Evolutionary conservation across 2,797 vertebrate genomes (phyloP), one percentile per base, ranked within the genome.

Genomic region (Karalla daura): DNA sequence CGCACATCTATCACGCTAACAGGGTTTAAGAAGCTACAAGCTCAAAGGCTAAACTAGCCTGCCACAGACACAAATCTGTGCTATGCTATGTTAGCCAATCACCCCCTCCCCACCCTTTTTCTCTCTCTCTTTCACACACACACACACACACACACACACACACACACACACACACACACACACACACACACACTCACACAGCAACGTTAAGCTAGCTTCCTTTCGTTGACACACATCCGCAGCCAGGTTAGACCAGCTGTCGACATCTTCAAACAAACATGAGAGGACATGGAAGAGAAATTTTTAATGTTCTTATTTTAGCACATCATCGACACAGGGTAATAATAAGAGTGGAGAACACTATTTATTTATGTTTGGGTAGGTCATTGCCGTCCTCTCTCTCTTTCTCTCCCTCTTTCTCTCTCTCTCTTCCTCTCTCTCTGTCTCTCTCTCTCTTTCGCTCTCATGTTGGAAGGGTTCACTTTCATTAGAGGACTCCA

Each of bases 301-400:
- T 67, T 78, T 76, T 72, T 58, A 80, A 76, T 72, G 74, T 86
- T 83, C 75, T 86, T 89, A 75, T 83, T 89, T 90, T 89, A 86
- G 87, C 88, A 90, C 88, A 90, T 90, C 80, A 83, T 88, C 75
- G 86, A 88, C 75, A 91, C 93, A 94, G 93, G 93, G 93, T 94
- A 92, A 88, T 81, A 89, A 85, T 68, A 89, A 88, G 83, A 92
- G 88, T 86, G 83, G 84, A 92, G 79, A 91, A 86, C 85, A 81
- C 70, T 84, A 88, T 91, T 90, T 88, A 89, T 90, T 87, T 88
- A 87, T 85, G 80, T 85, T 84, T 69, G 69, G 86, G 70, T 80
- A 65, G 81, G 64, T 74, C 53, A 58, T 80, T 68, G 55, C 73
- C 66, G 70, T 60, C 51, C 69, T 55, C 55, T 58, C 67, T 41